A percentile compares a stretch with the other conserved stretches of the same genome.
These are phyloP conservation scores for Halcyon leucocephala DNA, from an alignment of 2,797 vertebrate species.

Conservation along the genomic window DNA sequence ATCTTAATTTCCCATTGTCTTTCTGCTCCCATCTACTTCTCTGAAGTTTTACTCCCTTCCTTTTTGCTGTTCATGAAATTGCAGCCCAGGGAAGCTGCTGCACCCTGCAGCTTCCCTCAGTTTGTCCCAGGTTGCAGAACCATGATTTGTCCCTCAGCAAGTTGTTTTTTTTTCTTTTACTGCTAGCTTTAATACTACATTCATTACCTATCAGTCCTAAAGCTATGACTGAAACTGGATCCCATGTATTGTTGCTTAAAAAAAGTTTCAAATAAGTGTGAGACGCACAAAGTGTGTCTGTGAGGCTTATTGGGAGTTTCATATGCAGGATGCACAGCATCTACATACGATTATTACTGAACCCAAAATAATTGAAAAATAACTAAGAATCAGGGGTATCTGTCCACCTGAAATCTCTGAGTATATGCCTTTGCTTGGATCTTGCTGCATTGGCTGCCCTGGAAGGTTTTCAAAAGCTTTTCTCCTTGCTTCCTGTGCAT, in stretches of 20 bases:
- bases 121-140: not conserved
- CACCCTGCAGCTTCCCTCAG: not conserved
- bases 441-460: rapidly evolving
- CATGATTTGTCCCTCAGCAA: not conserved
- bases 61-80: not conserved
- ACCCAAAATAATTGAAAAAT: not conserved
- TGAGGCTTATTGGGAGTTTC: not conserved
- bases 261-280: not conserved
- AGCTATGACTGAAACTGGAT: not conserved
- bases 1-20: not conserved
- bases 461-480: not conserved
- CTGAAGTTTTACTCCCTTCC: not conserved
- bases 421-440: not conserved
- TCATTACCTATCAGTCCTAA: not conserved
- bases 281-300: not conserved
- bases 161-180: not conserved
- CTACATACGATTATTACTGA: not conserved
- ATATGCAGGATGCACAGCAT: not conserved
- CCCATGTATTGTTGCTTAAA: not conserved
- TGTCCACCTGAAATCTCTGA: not conserved
- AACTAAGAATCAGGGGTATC: not conserved
- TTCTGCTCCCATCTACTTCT: not conserved
- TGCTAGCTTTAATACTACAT: not conserved
- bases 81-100: not conserved
- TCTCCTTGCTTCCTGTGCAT: not conserved